phyloP scores from a whole-genome alignment of 2,113 vertebrate species.

The Hassar affinis region DNA sequence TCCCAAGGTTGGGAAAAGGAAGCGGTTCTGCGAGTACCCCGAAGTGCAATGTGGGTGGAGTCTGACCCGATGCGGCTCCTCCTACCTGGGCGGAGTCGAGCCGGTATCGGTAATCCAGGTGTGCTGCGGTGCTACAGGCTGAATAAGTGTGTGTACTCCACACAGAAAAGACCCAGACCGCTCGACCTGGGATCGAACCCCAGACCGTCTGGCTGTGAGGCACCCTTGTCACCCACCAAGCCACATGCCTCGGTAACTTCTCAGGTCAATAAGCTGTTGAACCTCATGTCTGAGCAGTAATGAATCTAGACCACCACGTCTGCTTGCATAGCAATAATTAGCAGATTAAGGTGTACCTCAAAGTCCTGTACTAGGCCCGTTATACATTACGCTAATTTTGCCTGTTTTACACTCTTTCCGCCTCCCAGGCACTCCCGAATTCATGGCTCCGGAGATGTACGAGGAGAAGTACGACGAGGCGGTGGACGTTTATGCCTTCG shows the following conservation, averaged over 20 bases:
- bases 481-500: constrained; percentile 59
- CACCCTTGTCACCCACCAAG: too few relatives aligned
- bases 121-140: neutral
- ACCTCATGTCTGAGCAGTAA: too few relatives aligned
- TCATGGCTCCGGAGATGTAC: constrained; percentile 62
- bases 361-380: neutral
- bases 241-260: too few relatives aligned
- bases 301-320: too few relatives aligned
- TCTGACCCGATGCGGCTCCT: neutral
- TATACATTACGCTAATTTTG: neutral
- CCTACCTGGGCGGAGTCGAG: neutral
- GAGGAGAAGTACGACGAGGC: constrained; percentile 58
- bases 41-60: neutral
- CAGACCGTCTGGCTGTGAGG: too few relatives aligned
- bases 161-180: too few relatives aligned
- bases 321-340: neutral
- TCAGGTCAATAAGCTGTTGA: too few relatives aligned
- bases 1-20: neutral
- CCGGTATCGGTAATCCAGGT: neutral
- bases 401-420: neutral
- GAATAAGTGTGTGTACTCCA: neutral
- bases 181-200: too few relatives aligned
- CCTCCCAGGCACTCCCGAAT: constrained; percentile 52
- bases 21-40: neutral
- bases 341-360: neutral